Evolutionary conservation across 2,888 invertebrate species (phyloP), one percentile per base, ranked within the genome.

Genomic region (Amblyjoppa fuscipennis): DNA sequence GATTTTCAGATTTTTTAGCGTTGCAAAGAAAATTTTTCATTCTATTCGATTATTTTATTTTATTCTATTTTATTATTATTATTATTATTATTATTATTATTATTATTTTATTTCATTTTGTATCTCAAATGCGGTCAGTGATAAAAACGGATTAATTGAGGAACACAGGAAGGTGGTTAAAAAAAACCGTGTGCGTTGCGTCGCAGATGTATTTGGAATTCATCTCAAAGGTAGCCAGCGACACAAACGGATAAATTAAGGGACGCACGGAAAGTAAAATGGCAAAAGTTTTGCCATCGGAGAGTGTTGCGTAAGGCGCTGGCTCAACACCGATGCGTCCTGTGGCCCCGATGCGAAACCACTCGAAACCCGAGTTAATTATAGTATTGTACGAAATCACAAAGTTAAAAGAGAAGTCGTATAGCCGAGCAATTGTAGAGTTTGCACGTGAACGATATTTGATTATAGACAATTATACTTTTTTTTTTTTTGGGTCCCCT

Each of bases 351-450:
- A 49, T 56, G 68, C 66, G 56, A 66, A 41, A 53, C 51, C 53
- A 53, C 38, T 53, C 81, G 49, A 73, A 75, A 53, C 79, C 76
- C 79, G 79, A 80, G 74, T 76, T 87, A 83, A 83, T 87, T 68
- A 79, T 79, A 71, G 73, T 76, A 82, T 82, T 81, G 84, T 70
- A 81, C 83, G 83, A 83, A 92, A 91, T 91, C 87, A 91, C 89
- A 91, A 86, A 86, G 83, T 77, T 78, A 70, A 61, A 86, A 83
- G 80, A 92, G 89, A 89, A 90, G 91, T 89, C 85, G 85, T 90
- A 90, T 92, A 90, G 86, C 89, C 92, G 91, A 93, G 90, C 92
- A 92, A 91, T 83, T 83, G 91, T 89, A 90, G 89, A 88, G 53
- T 70, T 83, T 59, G 76, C 80, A 56, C 73, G 73, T n/a, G 76